Conservation (phyloP, 2,113 vertebrate genomes). For the Phrynosoma platyrhinos region DNA sequence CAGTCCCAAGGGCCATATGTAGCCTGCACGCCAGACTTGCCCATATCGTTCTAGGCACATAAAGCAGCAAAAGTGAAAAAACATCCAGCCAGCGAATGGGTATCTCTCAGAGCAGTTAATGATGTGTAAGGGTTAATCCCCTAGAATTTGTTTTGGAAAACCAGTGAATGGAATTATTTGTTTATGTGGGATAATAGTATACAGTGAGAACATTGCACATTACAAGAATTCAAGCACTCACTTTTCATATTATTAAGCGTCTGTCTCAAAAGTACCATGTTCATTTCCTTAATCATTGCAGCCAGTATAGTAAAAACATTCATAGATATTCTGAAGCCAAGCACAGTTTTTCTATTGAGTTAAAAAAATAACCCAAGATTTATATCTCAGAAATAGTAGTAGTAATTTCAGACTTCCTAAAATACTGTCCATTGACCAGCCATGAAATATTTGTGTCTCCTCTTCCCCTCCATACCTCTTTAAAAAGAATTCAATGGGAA, state of each 20-base stretch:
- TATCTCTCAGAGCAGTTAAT: too few species aligned
- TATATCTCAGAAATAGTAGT: constrained; percentile 66
- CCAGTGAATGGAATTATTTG: neutral
- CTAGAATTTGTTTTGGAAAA: neutral
- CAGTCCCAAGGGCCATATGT: too few species aligned
- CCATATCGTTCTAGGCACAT: too few species aligned
- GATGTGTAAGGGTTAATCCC: neutral
- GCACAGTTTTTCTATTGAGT: neutral
- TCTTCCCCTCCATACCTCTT: constrained; percentile 25
- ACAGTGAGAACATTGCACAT: too few species aligned
- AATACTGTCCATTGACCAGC: constrained; percentile 70
- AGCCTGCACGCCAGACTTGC: too few species aligned
- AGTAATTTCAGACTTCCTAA: constrained; percentile 72
- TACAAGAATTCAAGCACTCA: constrained; percentile 16
- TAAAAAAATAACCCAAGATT: constrained; percentile 26
- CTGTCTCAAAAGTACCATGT: constrained; percentile 26
- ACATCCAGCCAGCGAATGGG: too few species aligned
- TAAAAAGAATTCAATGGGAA: constrained; percentile 33
- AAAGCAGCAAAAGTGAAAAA: too few species aligned
- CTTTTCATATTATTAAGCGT: constrained; percentile 42
- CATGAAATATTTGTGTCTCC: constrained; percentile 67
- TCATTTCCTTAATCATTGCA: constrained; percentile 38
- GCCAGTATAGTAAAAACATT: constrained; percentile 32
- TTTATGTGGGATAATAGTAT: too few species aligned
- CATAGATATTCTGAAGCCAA: constrained; percentile 38